Evolutionary conservation across 2,888 invertebrate genomes (phyloP).

Genomic region (Hydriomena furcata): DNA sequence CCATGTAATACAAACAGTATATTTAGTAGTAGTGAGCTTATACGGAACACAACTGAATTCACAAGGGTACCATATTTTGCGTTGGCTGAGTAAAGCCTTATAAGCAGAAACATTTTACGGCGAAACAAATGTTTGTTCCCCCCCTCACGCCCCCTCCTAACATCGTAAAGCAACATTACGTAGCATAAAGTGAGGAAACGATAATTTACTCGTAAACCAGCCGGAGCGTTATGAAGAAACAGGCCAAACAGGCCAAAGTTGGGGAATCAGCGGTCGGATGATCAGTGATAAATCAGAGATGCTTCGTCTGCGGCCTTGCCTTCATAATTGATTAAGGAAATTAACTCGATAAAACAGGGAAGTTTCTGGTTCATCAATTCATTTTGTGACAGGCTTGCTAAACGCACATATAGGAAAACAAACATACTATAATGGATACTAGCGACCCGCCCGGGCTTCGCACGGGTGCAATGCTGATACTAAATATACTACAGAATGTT

Average conservation of each 20-base stretch:
- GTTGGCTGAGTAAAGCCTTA: constrained; percentile 14
- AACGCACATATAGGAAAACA: constrained; percentile 1
- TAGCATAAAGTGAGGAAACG: constrained; percentile 31
- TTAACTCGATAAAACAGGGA: constrained; percentile 30
- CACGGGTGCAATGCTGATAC: no score
- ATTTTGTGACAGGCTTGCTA: constrained; percentile 15
- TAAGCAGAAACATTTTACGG: constrained; percentile 17
- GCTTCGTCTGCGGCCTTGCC: constrained; percentile 20
- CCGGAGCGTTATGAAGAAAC: constrained; percentile 28
- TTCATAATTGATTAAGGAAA: constrained; percentile 34
- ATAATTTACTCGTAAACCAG: constrained; percentile 36
- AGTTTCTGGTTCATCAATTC: constrained; percentile 30
- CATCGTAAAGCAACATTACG: constrained; percentile 31
- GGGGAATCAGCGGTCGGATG: constrained; percentile 34
- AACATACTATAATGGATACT: no score
- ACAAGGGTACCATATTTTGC: constrained; percentile 1
- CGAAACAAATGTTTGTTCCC: constrained; percentile 25
- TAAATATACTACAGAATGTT: no score
- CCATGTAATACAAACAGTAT: no score
- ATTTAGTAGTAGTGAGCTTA: no score
- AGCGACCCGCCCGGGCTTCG: no score
- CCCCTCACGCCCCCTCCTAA: constrained; percentile 16
- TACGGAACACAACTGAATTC: constrained; percentile 6
- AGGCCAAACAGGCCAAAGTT: constrained; percentile 28
- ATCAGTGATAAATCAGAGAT: constrained; percentile 37